Conservation (phyloP, 2,888 invertebrate species). For the Seira musarum region DNA sequence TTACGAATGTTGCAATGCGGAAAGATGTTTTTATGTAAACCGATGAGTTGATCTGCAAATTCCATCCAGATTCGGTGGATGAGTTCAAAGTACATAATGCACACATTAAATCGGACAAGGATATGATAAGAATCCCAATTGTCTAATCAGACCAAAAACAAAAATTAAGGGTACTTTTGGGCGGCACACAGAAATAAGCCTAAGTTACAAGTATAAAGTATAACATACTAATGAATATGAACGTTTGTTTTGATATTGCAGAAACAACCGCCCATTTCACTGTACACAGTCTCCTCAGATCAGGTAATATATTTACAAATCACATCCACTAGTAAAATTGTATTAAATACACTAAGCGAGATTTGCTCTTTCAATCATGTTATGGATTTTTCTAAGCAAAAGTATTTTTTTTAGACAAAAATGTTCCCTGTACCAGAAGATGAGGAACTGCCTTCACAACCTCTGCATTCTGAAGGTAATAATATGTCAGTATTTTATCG, state of each 20-base stretch:
- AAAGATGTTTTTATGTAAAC: too few species aligned
- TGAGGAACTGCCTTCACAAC: conserved; percentile 35
- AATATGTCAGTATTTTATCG: neutral
- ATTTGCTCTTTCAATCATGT: neutral
- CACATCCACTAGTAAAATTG: too few species aligned
- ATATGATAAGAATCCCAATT: neutral
- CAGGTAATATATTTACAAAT: neutral
- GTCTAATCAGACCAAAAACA: neutral
- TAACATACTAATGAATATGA: neutral
- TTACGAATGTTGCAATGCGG: too few species aligned
- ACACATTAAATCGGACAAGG: neutral
- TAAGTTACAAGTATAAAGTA: neutral
- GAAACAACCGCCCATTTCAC: conserved; percentile 39
- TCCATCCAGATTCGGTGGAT: too few species aligned
- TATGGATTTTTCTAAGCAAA: neutral
- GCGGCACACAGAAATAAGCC: too few species aligned
- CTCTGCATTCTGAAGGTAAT: conserved; percentile 19
- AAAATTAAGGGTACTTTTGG: too few species aligned
- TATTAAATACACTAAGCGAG: too few species aligned
- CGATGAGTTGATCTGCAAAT: too few species aligned
- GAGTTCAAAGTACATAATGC: neutral
- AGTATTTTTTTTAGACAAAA: conserved; percentile 24
- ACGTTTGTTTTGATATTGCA: conserved; percentile 23
- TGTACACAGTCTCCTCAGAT: conserved; percentile 38
- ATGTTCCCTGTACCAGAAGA: conserved; percentile 50